Conservation (phyloP, 2,797 vertebrate species). For the Hydrocynus forskahlii region DNA sequence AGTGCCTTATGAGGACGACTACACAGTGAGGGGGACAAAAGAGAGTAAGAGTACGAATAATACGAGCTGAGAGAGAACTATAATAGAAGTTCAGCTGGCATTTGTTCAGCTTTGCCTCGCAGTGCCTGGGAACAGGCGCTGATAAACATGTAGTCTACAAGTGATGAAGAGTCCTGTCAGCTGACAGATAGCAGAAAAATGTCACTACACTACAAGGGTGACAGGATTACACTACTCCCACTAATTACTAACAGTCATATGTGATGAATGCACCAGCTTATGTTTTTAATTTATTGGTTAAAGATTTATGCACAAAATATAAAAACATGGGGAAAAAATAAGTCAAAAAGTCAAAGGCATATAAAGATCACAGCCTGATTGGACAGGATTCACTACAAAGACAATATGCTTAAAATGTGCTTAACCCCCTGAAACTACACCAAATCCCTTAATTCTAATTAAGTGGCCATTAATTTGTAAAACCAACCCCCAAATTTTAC, state of each 20-base stretch:
- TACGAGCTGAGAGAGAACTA: conserved; percentile 38
- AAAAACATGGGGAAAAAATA: too few relatives aligned
- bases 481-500: too few relatives aligned
- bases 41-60: neutral
- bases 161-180: conserved; percentile 64
- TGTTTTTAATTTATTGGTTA: too few relatives aligned
- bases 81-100: conserved; percentile 61
- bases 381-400: too few relatives aligned
- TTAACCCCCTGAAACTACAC: too few relatives aligned
- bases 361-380: too few relatives aligned
- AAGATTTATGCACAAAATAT: too few relatives aligned
- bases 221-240: neutral
- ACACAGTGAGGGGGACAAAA: neutral
- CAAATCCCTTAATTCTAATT: too few relatives aligned
- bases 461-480: too few relatives aligned
- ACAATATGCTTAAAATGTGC: too few relatives aligned
- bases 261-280: too few relatives aligned
- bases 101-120: conserved; percentile 53
- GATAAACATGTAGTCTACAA: conserved; percentile 66
- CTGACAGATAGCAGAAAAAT: conserved; percentile 61
- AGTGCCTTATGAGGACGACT: conserved; percentile 3
- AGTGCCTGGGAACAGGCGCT: conserved; percentile 61
- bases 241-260: neutral
- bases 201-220: conserved; percentile 10
- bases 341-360: too few relatives aligned